These are phyloP conservation scores for Stichopus horrens DNA, from an alignment of 53 echinoderm and acorn worm species.

Conservation along the genomic window DNA sequence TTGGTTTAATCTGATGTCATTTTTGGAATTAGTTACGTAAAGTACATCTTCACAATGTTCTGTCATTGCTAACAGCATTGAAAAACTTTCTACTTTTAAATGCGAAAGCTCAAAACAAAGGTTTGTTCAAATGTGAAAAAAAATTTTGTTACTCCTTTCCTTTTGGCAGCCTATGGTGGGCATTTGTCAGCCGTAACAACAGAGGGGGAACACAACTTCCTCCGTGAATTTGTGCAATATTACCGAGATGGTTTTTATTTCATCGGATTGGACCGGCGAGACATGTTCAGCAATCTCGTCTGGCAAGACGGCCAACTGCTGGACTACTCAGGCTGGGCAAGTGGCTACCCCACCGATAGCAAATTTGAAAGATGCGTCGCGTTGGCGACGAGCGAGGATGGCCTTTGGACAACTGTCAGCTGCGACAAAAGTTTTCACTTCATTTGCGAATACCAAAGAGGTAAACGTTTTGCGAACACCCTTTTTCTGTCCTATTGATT, in stretches of 20 bases:
- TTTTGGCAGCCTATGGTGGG: constrained; percentile 40
- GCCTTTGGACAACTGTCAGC: constrained; percentile 66
- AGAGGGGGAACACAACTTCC: constrained; percentile 66
- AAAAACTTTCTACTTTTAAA: too few species aligned
- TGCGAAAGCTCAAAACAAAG: too few species aligned
- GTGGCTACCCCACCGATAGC: constrained; percentile 50
- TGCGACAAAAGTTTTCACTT: constrained; percentile 59
- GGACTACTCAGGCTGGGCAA: constrained; percentile 66
- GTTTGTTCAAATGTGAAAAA: too few species aligned
- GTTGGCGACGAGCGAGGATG: constrained; percentile 57
- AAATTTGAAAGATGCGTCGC: constrained; percentile 70
- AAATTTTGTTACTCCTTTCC: too few species aligned
- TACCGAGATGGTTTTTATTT: constrained; percentile 55
- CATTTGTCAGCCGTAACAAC: constrained; percentile 70
- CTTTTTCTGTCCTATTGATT: background rate
- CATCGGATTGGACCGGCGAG: constrained; percentile 71
- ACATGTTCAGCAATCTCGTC: constrained; percentile 57
- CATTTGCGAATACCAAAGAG: constrained; percentile 78
- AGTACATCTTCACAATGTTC: too few species aligned
- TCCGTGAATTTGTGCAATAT: constrained; percentile 61
- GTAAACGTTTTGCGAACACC: constrained; percentile 39
- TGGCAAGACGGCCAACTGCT: constrained; percentile 69
- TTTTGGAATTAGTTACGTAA: too few species aligned
- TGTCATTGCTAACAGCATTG: too few species aligned
- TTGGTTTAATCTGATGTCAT: too few species aligned